Evolutionary conservation across 2,888 invertebrate genomes (phyloP), one percentile per base, ranked within the genome.

Genomic region (Hypselothyrea guttata): DNA sequence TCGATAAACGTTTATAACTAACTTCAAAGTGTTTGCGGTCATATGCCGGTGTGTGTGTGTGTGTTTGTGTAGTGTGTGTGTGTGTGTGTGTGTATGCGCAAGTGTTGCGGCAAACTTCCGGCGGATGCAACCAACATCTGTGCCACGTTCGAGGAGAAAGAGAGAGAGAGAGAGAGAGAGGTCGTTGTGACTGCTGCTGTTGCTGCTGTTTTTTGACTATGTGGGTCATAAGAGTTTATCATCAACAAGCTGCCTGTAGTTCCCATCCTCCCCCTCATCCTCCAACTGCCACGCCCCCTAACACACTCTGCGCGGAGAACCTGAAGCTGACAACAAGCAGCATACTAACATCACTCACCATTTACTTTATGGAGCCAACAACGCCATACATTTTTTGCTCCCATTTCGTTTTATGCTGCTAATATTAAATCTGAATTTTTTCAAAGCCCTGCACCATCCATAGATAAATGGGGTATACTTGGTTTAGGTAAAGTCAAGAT

Each of bases 1-100:
- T 78, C 83, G 78, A 84, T 84, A 78, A 78, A 78, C 78, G 75
- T 82, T 78, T 78, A 82, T 84, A 78, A 82, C 84, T 75, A 78
- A 78, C 78, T 78, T 82, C 49, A 62, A 78, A 74, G 63, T 72
- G 73, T 68, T 67, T 72, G 68, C 46, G 68, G 69, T 71, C 61
- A 48, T 38, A 12, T 38, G 33, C 31, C 41, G 52, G 18, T 41
- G 53, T 30, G 33, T 47, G 40, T 30, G 16, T 40, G 52, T 13
- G 13, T 40, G 35, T 33, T 15, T 9, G 9, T n/a, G n/a, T 22
- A 13, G 16, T 41, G 13, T 45, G 33, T 34, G 37, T 31, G 12
- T 38, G 22, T 45, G 15, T 45, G 31, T n/a, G 33, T 38, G 54
- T 45, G 49, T 27, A 13, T 44, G 31, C 31, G 46, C 56, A 69